Percentiles rank a stretch among this genome's conserved stretches.
phyloP scores from a whole-genome alignment of 2,113 vertebrate species.

The Cavia porcellus region DNA sequence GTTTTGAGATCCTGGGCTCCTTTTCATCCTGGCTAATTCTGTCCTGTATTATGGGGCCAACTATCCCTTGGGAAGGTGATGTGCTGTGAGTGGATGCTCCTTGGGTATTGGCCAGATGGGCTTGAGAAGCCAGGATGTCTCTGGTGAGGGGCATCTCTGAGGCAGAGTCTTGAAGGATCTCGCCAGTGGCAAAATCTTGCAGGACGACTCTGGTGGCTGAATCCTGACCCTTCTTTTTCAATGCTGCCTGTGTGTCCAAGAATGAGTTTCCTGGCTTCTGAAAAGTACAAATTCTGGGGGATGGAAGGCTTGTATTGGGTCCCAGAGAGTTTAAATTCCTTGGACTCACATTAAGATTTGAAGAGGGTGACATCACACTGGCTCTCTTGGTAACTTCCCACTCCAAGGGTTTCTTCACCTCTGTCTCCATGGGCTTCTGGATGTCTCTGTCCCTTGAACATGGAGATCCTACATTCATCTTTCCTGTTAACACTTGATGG shows the following conservation, averaged over 20 bases:
- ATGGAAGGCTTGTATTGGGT: accelerated
- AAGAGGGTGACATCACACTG: neutral
- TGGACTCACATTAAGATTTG: neutral
- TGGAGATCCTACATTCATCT: neutral
- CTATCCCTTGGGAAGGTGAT: neutral
- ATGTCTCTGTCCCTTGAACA: neutral
- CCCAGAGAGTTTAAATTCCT: neutral
- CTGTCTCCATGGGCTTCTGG: neutral
- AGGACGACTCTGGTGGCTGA: accelerated
- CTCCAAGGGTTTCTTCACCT: neutral
- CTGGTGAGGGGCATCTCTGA: neutral
- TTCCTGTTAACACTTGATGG: too few relatives aligned
- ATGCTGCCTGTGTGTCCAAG: neutral
- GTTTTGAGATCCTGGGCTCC: too few relatives aligned
- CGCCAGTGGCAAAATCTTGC: neutral
- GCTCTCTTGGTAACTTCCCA: too few relatives aligned
- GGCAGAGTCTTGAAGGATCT: neutral
- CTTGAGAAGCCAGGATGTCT: neutral
- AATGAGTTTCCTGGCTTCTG: neutral
- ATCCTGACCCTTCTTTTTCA: neutral
- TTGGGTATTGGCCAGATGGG: too few relatives aligned
- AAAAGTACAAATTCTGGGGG: neutral
- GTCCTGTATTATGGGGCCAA: accelerated
- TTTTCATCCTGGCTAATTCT: neutral
- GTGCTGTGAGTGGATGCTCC: accelerated